These are phyloP conservation scores for Erynnis tages DNA, from an alignment of 2,888 invertebrate species.

Conservation along the genomic window DNA sequence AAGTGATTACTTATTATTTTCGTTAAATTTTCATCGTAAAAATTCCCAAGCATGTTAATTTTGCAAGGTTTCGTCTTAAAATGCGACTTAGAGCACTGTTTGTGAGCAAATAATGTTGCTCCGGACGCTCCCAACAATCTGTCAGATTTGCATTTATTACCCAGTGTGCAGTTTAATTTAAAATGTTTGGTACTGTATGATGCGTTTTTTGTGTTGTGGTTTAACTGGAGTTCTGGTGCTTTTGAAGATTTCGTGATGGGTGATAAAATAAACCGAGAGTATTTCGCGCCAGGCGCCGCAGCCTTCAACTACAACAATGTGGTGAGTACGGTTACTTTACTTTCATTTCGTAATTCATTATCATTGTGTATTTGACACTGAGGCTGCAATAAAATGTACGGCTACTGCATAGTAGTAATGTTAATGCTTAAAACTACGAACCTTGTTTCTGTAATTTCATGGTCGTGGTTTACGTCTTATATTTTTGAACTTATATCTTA, in stretches of 20 bases:
- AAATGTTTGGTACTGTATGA: slow-evolving; percentile 38
- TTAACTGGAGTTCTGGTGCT: slow-evolving; percentile 45
- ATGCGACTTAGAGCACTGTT: slow-evolving; percentile 10
- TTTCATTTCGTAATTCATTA: slow-evolving; percentile 26
- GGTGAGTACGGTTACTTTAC: slow-evolving; percentile 52
- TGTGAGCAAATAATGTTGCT: slow-evolving; percentile 51
- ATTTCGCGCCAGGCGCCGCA: slow-evolving; percentile 65
- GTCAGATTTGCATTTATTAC: slow-evolving; percentile 36
- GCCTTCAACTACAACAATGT: slow-evolving; percentile 77
- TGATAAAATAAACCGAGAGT: slow-evolving; percentile 71
- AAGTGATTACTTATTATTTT: not conserved
- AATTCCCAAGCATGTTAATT: not conserved
- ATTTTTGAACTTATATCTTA: too few relatives aligned
- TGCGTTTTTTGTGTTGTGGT: slow-evolving; percentile 43
- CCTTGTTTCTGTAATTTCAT: not conserved
- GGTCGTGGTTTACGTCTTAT: not conserved
- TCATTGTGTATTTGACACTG: slow-evolving; percentile 1
- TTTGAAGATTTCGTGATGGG: slow-evolving; percentile 53
- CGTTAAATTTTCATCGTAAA: not conserved
- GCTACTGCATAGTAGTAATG: not conserved
- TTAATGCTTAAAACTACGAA: not conserved
- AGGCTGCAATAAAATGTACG: not conserved
- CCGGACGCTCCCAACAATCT: slow-evolving; percentile 61
- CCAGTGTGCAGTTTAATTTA: slow-evolving; percentile 8
- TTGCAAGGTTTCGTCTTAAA: not conserved